These are phyloP conservation scores for Colaptes auratus DNA, from an alignment of 2,113 vertebrate species.

Conservation along the genomic window DNA sequence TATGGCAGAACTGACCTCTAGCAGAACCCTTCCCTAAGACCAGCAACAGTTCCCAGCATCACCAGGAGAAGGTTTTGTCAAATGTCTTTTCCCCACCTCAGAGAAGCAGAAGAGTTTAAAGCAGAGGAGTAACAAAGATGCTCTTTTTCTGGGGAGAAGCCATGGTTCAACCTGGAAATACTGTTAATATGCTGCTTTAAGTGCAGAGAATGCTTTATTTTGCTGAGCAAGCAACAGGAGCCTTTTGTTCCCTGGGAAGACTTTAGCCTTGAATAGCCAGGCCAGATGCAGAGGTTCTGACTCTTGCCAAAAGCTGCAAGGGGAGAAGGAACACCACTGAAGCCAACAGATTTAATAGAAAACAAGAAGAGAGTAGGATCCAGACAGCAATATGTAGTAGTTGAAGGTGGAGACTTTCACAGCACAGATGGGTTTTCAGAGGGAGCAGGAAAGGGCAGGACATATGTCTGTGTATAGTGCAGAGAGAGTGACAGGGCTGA, in stretches of 20 bases:
- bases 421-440: slow-evolving; percentile 57
- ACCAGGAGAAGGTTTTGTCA: background rate
- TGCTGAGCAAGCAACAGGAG: background rate
- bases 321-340: background rate
- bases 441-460: slow-evolving; percentile 26
- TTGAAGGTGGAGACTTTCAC: slow-evolving; percentile 56
- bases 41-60: background rate
- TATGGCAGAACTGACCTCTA: background rate
- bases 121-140: background rate
- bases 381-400: background rate
- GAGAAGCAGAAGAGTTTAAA: background rate
- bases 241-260: background rate
- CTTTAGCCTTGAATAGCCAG: background rate
- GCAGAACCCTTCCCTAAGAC: background rate
- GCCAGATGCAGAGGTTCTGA: slow-evolving; percentile 5
- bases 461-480: background rate
- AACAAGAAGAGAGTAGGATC: slow-evolving; percentile 31
- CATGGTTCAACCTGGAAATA: background rate
- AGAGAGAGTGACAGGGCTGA: background rate
- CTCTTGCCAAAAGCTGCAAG: background rate
- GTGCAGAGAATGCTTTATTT: background rate
- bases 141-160: background rate
- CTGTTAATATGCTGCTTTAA: background rate
- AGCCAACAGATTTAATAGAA: slow-evolving; percentile 44
- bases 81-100: background rate